Conservation (phyloP, 2,888 invertebrate genomes). For the Piscicola geometra region DNA sequence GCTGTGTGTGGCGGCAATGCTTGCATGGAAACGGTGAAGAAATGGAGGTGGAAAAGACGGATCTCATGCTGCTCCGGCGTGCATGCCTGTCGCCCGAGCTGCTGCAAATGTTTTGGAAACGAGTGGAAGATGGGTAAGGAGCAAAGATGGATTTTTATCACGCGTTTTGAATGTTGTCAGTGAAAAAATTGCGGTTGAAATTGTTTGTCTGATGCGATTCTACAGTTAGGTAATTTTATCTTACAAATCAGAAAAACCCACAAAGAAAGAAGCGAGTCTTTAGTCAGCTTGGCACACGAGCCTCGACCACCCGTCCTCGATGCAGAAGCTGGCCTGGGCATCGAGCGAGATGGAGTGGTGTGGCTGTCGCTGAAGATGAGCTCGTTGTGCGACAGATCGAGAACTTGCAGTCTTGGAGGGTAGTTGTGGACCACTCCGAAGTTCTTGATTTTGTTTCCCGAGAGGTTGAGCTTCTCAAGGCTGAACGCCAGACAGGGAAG, state of each 20-base stretch:
- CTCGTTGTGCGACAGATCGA: slow-evolving; percentile 87
- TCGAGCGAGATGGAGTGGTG: background rate
- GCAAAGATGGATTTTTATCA: too few relatives aligned
- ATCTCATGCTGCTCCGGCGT: background rate
- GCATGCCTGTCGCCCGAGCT: background rate
- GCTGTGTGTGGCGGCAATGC: slow-evolving; percentile 65
- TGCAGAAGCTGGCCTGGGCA: background rate
- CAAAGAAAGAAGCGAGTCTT: too few relatives aligned
- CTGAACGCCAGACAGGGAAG: slow-evolving; percentile 84
- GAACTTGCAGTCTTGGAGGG: slow-evolving; percentile 78
- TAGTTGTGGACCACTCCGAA: slow-evolving; percentile 85
- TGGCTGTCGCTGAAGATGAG: slow-evolving; percentile 58
- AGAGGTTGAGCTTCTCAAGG: slow-evolving; percentile 80
- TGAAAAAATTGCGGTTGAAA: too few relatives aligned
- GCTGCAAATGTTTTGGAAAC: too few relatives aligned
- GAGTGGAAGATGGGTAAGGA: too few relatives aligned
- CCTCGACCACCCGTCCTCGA: background rate
- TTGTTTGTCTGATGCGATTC: too few relatives aligned
- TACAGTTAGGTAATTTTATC: too few relatives aligned
- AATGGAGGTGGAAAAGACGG: slow-evolving; percentile 9
- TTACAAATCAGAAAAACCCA: too few relatives aligned
- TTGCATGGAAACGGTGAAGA: slow-evolving; percentile 44
- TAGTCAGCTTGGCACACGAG: background rate
- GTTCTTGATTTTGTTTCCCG: slow-evolving; percentile 69
- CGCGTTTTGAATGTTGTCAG: too few relatives aligned